phyloP scores from a whole-genome alignment of 2,113 vertebrate genomes.

The Verasper variegatus region DNA sequence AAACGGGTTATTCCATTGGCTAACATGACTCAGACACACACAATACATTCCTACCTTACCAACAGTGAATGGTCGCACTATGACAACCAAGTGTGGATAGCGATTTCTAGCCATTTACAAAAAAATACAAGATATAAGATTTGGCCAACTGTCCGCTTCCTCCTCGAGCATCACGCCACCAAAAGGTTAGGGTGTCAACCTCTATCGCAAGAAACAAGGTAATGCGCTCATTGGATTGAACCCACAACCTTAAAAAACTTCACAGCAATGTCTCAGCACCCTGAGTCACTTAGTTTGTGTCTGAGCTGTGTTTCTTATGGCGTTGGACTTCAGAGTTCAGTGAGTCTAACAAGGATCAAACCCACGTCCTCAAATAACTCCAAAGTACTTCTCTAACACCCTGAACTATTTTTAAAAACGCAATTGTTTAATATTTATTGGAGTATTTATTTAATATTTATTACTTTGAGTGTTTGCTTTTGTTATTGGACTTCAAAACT shows the following conservation, averaged over 20 bases:
- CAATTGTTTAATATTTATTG: too few relatives aligned
- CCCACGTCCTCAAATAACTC: not conserved
- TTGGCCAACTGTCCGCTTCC: too few relatives aligned
- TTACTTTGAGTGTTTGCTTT: too few relatives aligned
- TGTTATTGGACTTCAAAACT: too few relatives aligned
- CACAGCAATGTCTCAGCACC: too few relatives aligned
- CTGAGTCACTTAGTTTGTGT: not conserved
- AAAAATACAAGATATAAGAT: too few relatives aligned
- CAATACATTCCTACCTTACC: not conserved
- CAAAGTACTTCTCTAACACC: not conserved
- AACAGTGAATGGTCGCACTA: not conserved
- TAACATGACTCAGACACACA: slow-evolving; percentile 30
- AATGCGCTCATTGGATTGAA: not conserved
- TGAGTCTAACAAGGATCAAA: not conserved
- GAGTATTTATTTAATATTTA: too few relatives aligned
- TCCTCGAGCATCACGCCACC: not conserved
- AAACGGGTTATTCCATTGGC: slow-evolving; percentile 30
- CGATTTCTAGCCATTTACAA: too few relatives aligned
- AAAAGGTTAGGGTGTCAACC: not conserved
- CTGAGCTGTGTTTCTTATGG: not conserved
- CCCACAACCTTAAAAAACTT: not conserved
- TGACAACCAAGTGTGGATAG: not conserved
- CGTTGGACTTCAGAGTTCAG: not conserved
- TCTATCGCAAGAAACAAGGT: not conserved
- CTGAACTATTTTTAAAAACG: not conserved